Conservation (phyloP, 2,797 vertebrate species). For the Psittacula derbiana region DNA sequence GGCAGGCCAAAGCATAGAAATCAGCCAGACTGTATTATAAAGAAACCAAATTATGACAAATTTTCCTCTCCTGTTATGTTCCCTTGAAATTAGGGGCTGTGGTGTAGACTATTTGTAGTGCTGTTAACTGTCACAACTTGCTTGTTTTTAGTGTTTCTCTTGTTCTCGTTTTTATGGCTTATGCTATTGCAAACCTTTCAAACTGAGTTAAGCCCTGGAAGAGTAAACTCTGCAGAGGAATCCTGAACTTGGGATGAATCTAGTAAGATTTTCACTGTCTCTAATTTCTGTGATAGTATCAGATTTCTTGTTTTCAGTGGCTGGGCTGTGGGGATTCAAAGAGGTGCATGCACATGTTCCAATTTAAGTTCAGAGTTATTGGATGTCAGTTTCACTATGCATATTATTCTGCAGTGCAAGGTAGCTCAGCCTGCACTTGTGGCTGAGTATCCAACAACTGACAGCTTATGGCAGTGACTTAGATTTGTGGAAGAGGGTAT, state of each 20-base stretch:
- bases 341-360: neutral
- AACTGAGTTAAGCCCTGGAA: neutral
- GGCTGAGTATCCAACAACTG: neutral
- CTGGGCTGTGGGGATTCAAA: neutral
- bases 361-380: neutral
- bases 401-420: neutral
- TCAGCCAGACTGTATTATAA: neutral
- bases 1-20: neutral
- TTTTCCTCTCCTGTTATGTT: neutral
- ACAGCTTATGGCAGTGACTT: neutral
- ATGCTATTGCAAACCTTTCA: neutral
- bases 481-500: neutral
- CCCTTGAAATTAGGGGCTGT: neutral
- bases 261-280: neutral
- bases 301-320: neutral
- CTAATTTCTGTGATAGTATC: accelerated
- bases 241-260: neutral
- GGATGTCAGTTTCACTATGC: neutral
- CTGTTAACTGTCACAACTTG: neutral
- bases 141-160: neutral
- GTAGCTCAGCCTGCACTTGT: neutral
- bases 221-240: neutral
- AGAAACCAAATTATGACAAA: neutral
- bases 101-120: neutral
- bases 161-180: neutral